Percentiles rank a stretch among this genome's conserved stretches.
phyloP scores from a whole-genome alignment of 2,888 invertebrate genomes.

The Autographa pulchrina region DNA sequence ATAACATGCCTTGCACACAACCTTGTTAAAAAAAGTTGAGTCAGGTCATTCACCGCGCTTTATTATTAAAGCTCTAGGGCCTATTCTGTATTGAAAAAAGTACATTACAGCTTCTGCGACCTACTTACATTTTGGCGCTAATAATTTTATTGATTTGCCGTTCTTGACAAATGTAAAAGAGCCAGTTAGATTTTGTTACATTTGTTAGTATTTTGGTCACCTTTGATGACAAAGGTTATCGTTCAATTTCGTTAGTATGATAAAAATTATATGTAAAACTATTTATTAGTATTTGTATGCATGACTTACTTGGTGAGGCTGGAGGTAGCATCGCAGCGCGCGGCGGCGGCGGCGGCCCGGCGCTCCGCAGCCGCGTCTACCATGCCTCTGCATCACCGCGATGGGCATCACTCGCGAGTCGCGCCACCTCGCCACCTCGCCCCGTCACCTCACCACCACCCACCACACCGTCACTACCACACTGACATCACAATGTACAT shows the following conservation, averaged over 20 bases:
- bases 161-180: background rate
- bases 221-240: background rate
- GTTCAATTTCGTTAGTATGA: background rate
- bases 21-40: slow-evolving; percentile 1
- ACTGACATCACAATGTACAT: slow-evolving; percentile 72
- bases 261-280: background rate
- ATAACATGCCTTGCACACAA: background rate
- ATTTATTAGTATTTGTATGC: background rate
- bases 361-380: slow-evolving; percentile 89
- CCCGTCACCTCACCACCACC: slow-evolving; percentile 73
- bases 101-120: background rate
- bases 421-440: slow-evolving; percentile 68
- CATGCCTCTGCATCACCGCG: slow-evolving; percentile 89
- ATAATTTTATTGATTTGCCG: background rate
- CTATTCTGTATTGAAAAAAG: background rate
- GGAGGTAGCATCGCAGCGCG: slow-evolving; percentile 79
- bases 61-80: background rate
- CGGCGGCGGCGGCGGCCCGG: slow-evolving; percentile 85
- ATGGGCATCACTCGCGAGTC: slow-evolving; percentile 84
- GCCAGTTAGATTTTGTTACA: background rate
- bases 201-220: background rate
- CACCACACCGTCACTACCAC: slow-evolving; percentile 76
- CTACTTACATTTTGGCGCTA: background rate
- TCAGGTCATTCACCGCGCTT: slow-evolving; percentile 4
- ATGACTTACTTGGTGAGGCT: slow-evolving; percentile 85